These are phyloP conservation scores for Lophura swinhoii DNA, from an alignment of 2,797 vertebrate genomes.

Conservation along the genomic window DNA sequence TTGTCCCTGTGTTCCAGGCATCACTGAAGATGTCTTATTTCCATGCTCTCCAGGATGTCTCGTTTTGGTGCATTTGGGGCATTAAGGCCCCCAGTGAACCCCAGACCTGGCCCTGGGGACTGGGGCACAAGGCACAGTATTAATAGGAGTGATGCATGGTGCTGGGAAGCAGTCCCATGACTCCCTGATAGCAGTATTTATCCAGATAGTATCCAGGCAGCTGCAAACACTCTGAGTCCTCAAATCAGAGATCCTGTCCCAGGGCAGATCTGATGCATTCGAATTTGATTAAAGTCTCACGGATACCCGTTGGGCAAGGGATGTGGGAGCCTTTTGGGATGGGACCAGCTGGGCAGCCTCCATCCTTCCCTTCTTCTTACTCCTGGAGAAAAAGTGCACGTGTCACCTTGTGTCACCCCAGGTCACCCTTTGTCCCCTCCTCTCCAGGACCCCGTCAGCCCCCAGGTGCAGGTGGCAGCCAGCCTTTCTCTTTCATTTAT, in stretches of 20 bases:
- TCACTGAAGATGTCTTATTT: accelerated
- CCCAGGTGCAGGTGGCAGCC: neutral
- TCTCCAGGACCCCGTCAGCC: neutral
- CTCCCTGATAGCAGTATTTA: neutral
- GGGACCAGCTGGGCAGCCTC: accelerated
- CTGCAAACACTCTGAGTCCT: constrained; percentile 3
- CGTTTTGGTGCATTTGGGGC: accelerated
- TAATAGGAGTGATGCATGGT: neutral
- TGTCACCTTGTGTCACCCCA: neutral
- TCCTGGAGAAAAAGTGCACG: neutral
- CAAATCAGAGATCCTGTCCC: accelerated
- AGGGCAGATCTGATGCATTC: neutral
- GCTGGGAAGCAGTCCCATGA: neutral
- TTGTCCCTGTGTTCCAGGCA: accelerated
- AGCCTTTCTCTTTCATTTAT: neutral
- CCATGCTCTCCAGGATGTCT: neutral
- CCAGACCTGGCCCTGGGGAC: neutral
- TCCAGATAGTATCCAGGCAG: constrained; percentile 65
- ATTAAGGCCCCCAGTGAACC: neutral
- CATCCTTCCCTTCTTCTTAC: neutral
- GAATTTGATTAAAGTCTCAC: accelerated
- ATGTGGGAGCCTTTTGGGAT: accelerated
- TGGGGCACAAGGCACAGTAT: accelerated
- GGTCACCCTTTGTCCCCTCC: neutral
- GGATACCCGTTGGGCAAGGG: neutral